A percentile compares a stretch with the other conserved stretches of the same genome.
phyloP scores from a whole-genome alignment of 2,797 vertebrate genomes.

The Falco concolor region DNA sequence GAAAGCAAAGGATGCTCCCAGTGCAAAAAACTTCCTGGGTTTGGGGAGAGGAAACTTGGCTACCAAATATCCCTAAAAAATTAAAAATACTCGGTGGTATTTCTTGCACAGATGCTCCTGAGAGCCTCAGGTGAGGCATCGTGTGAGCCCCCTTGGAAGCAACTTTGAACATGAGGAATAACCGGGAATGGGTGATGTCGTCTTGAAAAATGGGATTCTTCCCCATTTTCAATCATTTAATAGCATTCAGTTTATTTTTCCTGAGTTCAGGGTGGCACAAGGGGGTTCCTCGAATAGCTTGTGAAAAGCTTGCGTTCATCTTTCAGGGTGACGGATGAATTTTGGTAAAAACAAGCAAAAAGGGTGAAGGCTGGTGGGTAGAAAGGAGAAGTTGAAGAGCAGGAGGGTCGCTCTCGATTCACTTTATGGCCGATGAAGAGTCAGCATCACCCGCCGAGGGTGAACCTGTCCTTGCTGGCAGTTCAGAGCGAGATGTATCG shows the following conservation, averaged over 20 bases:
- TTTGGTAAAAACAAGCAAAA: neutral
- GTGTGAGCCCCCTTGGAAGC: neutral
- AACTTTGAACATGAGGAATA: neutral
- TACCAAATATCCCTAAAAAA: neutral
- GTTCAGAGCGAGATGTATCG: neutral
- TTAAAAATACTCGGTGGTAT: neutral
- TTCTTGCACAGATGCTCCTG: neutral
- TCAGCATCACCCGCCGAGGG: fast-evolving
- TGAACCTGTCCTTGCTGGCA: neutral
- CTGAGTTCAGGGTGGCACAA: neutral
- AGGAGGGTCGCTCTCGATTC: neutral
- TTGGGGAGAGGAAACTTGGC: neutral
- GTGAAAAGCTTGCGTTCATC: neutral
- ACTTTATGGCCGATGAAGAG: neutral
- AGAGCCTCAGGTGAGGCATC: neutral
- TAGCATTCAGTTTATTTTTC: neutral
- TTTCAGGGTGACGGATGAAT: neutral
- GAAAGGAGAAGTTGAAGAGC: neutral
- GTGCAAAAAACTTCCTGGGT: neutral
- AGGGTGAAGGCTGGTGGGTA: neutral
- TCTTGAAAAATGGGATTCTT: neutral
- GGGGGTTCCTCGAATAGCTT: neutral
- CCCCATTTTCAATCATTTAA: neutral
- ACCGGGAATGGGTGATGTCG: too few relatives aligned
- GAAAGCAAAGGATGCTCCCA: neutral